A percentile compares a stretch with the other conserved stretches of the same genome.
Evolutionary conservation across 2,797 vertebrate species (phyloP).

Genomic region (Hydrophis major): DNA sequence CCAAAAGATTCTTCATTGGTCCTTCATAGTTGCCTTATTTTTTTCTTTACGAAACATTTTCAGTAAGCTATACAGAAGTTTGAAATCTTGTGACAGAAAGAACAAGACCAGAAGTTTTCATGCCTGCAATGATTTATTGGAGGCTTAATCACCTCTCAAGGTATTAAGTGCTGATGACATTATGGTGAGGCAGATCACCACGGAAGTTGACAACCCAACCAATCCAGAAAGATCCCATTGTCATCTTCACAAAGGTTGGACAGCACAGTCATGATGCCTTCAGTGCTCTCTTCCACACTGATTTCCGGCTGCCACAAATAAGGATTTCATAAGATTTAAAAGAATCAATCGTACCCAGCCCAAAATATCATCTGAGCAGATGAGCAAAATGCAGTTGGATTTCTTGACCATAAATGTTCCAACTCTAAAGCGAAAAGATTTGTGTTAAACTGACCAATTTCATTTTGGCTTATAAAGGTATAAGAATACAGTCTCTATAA

Average conservation of each 20-base stretch:
- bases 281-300: not conserved
- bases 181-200: conserved; percentile 1
- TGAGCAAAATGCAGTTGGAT: not conserved
- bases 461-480: not conserved
- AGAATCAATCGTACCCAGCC: not conserved
- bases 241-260: conserved; percentile 3
- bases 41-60: not conserved
- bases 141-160: not conserved
- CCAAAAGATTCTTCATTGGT: not conserved
- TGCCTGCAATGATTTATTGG: not conserved
- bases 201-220: not conserved
- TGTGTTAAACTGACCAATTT: not conserved
- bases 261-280: not conserved
- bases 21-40: not conserved
- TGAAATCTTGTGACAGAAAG: not conserved
- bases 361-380: not conserved
- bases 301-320: not conserved
- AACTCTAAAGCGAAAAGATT: not conserved
- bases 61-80: not conserved
- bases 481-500: not conserved
- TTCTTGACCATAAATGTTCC: not conserved
- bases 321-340: not conserved
- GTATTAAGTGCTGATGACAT: not conserved
- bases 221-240: not conserved
- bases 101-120: not conserved